A percentile compares a stretch with the other conserved stretches of the same genome.
Evolutionary conservation across 2,888 invertebrate genomes (phyloP).

Genomic region (Acrocera orbiculus): DNA sequence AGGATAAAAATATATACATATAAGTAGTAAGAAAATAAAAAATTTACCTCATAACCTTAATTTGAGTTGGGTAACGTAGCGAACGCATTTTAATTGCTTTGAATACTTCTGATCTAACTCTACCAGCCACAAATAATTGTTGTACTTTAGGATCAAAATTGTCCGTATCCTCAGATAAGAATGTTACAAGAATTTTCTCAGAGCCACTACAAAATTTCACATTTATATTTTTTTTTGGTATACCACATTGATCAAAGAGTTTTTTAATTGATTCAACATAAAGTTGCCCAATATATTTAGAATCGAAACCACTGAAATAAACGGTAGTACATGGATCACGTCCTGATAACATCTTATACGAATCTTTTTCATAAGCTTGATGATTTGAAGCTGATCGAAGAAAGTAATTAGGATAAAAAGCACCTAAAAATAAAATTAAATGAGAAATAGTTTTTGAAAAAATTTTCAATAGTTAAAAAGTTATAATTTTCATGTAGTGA

Average conservation of each 20-base stretch:
- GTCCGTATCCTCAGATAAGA: slow-evolving; percentile 31
- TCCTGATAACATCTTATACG: slow-evolving; percentile 48
- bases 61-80: slow-evolving; percentile 21
- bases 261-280: slow-evolving; percentile 49
- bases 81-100: slow-evolving; percentile 53
- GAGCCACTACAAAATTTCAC: slow-evolving; percentile 30
- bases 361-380: slow-evolving; percentile 43
- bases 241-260: slow-evolving; percentile 32
- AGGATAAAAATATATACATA: slow-evolving; percentile 3
- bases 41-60: slow-evolving; percentile 25
- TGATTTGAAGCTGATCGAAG: slow-evolving; percentile 36
- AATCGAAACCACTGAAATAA: slow-evolving; percentile 41
- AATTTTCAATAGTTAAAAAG: too few relatives aligned
- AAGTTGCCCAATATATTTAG: slow-evolving; percentile 47
- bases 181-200: slow-evolving; percentile 51
- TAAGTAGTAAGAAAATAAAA: neutral
- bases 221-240: slow-evolving; percentile 27
- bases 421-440: slow-evolving; percentile 21
- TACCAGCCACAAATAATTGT: slow-evolving; percentile 38
- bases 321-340: slow-evolving; percentile 63
- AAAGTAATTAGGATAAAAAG: slow-evolving; percentile 90
- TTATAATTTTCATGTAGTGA: too few relatives aligned
- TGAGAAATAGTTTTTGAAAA: neutral
- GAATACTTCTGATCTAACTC: slow-evolving; percentile 50
- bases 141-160: slow-evolving; percentile 12